phyloP scores from a whole-genome alignment of 2,797 vertebrate species.

The Sylvilagus floridanus region DNA sequence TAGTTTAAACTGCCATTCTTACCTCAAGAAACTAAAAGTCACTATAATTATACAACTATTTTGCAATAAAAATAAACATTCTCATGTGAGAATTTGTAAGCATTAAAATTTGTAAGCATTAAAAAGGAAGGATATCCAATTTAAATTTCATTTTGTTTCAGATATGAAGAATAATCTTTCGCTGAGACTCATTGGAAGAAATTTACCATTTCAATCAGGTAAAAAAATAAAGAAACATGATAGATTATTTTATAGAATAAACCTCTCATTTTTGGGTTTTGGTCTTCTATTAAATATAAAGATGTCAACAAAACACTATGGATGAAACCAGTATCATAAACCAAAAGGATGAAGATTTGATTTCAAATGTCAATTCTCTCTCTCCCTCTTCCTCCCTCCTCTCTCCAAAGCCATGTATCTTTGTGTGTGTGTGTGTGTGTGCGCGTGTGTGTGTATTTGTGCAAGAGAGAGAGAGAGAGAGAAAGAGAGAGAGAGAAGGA shows the following conservation, averaged over 20 bases:
- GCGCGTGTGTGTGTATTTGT: too few species aligned
- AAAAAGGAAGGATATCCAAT: neutral
- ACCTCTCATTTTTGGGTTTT: neutral
- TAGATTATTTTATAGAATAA: neutral
- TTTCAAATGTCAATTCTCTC: neutral
- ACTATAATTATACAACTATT: constrained; percentile 43
- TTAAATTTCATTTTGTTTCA: neutral
- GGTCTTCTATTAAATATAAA: neutral
- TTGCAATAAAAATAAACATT: constrained; percentile 9
- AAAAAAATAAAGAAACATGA: neutral
- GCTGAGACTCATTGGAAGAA: neutral
- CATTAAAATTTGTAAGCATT: constrained; percentile 2
- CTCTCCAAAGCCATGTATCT: too few species aligned
- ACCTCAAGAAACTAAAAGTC: constrained; percentile 38
- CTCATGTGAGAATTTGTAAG: constrained; percentile 19
- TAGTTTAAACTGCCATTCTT: constrained; percentile 45
- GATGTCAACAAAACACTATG: neutral
- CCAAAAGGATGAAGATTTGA: neutral
- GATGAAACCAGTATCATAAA: neutral
- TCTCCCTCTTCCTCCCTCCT: too few species aligned
- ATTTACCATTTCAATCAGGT: neutral
- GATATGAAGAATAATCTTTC: neutral
- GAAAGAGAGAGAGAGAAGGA: too few species aligned
- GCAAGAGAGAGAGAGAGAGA: too few species aligned
- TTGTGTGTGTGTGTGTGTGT: too few species aligned